A percentile compares a stretch with the other conserved stretches of the same genome.
Conservation (phyloP, 37 sponge, comb jelly and placozoan species). For the Haliclona indistincta region DNA sequence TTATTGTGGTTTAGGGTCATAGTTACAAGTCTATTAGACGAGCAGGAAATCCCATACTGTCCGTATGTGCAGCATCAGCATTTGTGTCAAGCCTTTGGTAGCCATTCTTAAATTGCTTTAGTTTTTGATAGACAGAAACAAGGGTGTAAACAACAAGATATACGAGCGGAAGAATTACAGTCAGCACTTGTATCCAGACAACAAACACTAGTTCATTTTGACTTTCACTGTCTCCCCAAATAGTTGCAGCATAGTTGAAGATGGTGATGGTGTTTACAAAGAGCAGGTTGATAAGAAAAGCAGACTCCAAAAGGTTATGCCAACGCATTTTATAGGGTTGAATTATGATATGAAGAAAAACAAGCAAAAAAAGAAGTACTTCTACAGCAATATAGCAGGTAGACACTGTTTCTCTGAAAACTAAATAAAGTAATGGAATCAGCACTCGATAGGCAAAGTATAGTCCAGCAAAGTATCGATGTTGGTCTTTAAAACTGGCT, state of each 20-base stretch:
- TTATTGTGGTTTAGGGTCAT: too few relatives aligned
- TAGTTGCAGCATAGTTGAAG: not conserved
- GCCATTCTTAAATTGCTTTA: too few relatives aligned
- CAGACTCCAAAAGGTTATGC: not conserved
- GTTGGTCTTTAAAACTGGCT: not conserved
- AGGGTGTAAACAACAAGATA: too few relatives aligned
- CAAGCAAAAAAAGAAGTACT: not conserved
- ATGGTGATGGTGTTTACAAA: not conserved
- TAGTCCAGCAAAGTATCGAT: constrained; percentile 2
- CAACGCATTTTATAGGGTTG: not conserved
- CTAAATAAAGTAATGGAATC: not conserved
- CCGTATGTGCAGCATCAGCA: too few relatives aligned
- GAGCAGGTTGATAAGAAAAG: not conserved
- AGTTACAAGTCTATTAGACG: too few relatives aligned
- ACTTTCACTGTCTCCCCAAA: too few relatives aligned
- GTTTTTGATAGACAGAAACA: too few relatives aligned
- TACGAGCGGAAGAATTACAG: too few relatives aligned
- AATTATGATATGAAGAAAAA: not conserved
- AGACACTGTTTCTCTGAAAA: not conserved
- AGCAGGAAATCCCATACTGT: too few relatives aligned
- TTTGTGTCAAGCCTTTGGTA: too few relatives aligned
- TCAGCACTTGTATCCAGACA: too few relatives aligned
- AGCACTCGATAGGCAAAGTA: not conserved
- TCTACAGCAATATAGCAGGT: not conserved
- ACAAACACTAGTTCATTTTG: too few relatives aligned